Evolutionary conservation across 1,140 invertebrate genomes (phyloP), one percentile per base, ranked within the genome.

Genomic region (Drosophila ambigua): DNA sequence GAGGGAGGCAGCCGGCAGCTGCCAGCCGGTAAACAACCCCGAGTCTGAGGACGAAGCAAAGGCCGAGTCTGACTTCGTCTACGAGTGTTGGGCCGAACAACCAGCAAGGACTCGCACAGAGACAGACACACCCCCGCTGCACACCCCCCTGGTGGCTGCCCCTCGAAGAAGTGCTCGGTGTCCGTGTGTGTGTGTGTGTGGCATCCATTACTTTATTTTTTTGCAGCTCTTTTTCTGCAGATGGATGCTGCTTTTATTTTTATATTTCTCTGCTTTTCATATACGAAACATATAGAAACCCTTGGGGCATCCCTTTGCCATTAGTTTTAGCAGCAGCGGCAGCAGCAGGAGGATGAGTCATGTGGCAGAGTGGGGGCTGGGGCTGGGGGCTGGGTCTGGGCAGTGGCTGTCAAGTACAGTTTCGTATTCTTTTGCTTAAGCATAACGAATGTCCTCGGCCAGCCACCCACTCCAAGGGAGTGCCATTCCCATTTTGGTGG

Each of bases 371-470:
- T 7, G 26, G 31, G 31, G 7, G 1, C 31, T 3, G 31, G 8
- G 31, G 26, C 15, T 35, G 39, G 51, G 55, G 60, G n/a, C 51
- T 49, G 58, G 65, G 64, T 61, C 61, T 74, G 73, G 74, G 53
- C 58, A 39, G 4, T 39, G 35, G 50, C 67, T 89, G 83, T 88
- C 83, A 88, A 88, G 83, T 88, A 88, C 83, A 88, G 83, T 88
- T 88, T 89, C 83, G 83, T 88, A 88, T 88, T 88, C 83, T 88
- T 88, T 50, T 88, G 83, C 83, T 88, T 88, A 88, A 88, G 84
- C 83, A 88, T 89, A 88, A 88, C 83, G 83, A 88, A 88, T 88
- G 83, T 89, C 83, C 83, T 77, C 50, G 52, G 35, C 64, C n/a
- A 51, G 44, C 52, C 53, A 35, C 46, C 46, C 35, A 46, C 63